A percentile compares a stretch with the other conserved stretches of the same genome.
Evolutionary conservation across 1,140 invertebrate genomes (phyloP).

Genomic region (Leptinotarsa undecemlineata): DNA sequence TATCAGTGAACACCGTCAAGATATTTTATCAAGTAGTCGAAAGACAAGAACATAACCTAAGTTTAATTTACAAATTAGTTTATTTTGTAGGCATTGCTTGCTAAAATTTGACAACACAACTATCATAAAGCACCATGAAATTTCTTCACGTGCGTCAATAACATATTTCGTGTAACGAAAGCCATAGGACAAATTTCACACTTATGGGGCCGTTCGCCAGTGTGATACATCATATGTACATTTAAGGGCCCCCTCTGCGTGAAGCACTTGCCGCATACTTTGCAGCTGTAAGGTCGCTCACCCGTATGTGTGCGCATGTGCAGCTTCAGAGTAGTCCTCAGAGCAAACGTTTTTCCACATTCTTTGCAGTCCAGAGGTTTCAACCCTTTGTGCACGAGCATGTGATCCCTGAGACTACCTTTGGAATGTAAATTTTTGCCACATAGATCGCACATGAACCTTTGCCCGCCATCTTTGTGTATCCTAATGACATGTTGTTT

Average conservation of each 20-base stretch:
- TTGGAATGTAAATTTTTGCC: conserved; percentile 36
- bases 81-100: too few species aligned
- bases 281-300: conserved; percentile 73
- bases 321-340: conserved; percentile 58
- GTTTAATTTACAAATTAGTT: too few species aligned
- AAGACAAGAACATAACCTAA: too few species aligned
- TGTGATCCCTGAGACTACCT: conserved; percentile 56
- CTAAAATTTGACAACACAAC: too few species aligned
- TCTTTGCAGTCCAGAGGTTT: conserved; percentile 51
- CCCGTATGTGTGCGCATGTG: conserved; percentile 78
- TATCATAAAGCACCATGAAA: not conserved
- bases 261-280: conserved; percentile 67
- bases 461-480: conserved; percentile 33
- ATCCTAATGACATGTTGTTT: conserved; percentile 36
- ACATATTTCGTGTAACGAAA: conserved; percentile 40
- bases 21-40: too few species aligned
- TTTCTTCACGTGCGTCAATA: conserved; percentile 39
- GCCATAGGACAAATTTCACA: conserved; percentile 63
- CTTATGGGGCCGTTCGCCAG: conserved; percentile 69
- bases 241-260: conserved; percentile 40
- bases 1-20: too few species aligned
- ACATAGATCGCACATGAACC: conserved; percentile 43
- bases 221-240: conserved; percentile 66
- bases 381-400: conserved; percentile 70
- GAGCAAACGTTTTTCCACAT: conserved; percentile 39